Base-by-base conservation (phyloP, 2,797 vertebrate genomes). In the Naso thynnoides region DNA sequence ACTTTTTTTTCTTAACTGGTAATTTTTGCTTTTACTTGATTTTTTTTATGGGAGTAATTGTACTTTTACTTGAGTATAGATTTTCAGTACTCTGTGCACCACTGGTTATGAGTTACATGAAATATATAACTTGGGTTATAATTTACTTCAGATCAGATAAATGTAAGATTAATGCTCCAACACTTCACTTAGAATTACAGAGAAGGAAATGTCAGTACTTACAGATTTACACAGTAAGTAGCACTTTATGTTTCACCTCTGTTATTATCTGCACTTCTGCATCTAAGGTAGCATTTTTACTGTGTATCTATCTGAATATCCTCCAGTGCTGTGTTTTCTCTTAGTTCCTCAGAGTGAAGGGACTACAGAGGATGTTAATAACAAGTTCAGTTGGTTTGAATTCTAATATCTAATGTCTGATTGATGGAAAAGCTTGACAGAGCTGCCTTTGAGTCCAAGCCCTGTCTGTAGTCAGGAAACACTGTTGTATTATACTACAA, bases 401-500 rank as follows among this genome's bases (percentile, higher is more conserved):
- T 60, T 19, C 53, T 49, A 41, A 38, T 36, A 47, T 41, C 2
- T 0, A 10, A 5, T 31, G 10, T 69, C 5, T 58, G 58, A 52
- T 33, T 45, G n/a, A 56, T 36, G 24, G 36, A 36, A 16, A 55
- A 11, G 55, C 31, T 14, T 33, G 29, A 38, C 21, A 9, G 21
- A 56, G 4, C 24, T 15, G 24, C 39, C 27, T 57, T 23, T 67
- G 36, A 72, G 26, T 21, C n/a, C 6, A 36, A 39, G 50, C 41
- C 50, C 50, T n/a, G 55, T 59, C 33, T 44, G 45, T 68, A 50
- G n/a, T n/a, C n/a, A n/a, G 47, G 27, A 33, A 42, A 3, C 36
- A 2, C 19, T 48, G 49, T 21, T 53, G 42, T 23, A 26, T 57
- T 36, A 54, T 15, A 54, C 8, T 53, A 61, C 54, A 33, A 55